A percentile compares a stretch with the other conserved stretches of the same genome.
phyloP scores from a whole-genome alignment of 2,113 vertebrate genomes.

The Brachyhypopomus occidentalis region DNA sequence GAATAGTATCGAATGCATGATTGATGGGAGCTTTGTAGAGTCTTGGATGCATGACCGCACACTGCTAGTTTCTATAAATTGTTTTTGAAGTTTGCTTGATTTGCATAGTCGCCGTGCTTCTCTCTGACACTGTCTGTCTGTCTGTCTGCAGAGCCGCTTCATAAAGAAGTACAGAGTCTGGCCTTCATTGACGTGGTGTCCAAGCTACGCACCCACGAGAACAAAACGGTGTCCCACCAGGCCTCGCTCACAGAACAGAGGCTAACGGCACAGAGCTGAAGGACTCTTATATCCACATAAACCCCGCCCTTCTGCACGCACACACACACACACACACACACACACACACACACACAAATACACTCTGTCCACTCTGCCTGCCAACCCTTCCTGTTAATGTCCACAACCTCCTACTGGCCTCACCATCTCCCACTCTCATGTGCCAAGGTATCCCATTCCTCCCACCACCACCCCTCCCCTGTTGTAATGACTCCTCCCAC shows the following conservation, averaged over 20 bases:
- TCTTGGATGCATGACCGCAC: too few relatives aligned
- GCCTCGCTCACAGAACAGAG: conserved; percentile 97
- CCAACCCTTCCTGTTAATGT: conserved; percentile 36
- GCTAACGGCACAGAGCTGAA: conserved; percentile 93
- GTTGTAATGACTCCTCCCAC: conserved; percentile 46
- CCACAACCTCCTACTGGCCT: conserved; percentile 53
- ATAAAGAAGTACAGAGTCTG: conserved; percentile 91
- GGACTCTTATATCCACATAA: conserved; percentile 61
- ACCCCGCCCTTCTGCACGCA: not conserved
- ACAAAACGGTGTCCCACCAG: conserved; percentile 97
- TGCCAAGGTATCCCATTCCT: conserved; percentile 75
- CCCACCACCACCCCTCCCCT: conserved; percentile 69
- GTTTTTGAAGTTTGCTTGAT: too few relatives aligned
- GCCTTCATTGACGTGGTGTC: conserved; percentile 92
- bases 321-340: conserved; percentile 55
- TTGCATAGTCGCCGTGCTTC: too few relatives aligned
- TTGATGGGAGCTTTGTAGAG: too few relatives aligned
- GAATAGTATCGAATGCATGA: too few relatives aligned
- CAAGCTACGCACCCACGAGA: conserved; percentile 92
- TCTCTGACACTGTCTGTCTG: too few relatives aligned
- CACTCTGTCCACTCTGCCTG: conserved; percentile 37
- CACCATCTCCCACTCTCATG: conserved; percentile 65
- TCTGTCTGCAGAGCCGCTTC: conserved; percentile 71
- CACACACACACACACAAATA: conserved; percentile 46
- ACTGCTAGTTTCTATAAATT: too few relatives aligned